These are phyloP conservation scores for Chaetodon trifasciatus DNA, from an alignment of 2,797 vertebrate genomes.

Conservation along the genomic window DNA sequence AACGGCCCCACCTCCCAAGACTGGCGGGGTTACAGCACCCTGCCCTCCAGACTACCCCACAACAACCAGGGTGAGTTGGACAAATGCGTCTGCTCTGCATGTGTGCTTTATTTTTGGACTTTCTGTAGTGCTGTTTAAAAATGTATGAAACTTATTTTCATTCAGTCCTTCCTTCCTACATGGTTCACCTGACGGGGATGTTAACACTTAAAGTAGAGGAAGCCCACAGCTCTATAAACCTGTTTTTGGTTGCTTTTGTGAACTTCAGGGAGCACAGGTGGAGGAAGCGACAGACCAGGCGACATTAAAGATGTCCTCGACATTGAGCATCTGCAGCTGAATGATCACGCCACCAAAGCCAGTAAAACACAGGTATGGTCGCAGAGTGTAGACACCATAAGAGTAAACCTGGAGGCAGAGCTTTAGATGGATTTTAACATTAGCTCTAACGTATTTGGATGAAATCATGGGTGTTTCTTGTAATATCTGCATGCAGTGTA, in stretches of 20 bases:
- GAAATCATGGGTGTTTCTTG: neutral
- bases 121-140: too few relatives aligned
- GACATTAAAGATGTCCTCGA: slow-evolving; percentile 82
- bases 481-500: neutral
- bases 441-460: neutral
- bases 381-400: too few relatives aligned
- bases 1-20: slow-evolving; percentile 73
- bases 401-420: neutral
- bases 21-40: slow-evolving; percentile 83
- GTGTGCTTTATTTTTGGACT: too few relatives aligned
- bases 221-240: slow-evolving; percentile 29
- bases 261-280: slow-evolving; percentile 60
- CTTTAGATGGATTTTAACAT: neutral
- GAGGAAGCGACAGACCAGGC: slow-evolving; percentile 67
- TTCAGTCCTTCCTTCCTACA: too few relatives aligned
- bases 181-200: too few relatives aligned
- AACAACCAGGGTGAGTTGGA: slow-evolving; percentile 79
- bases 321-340: slow-evolving; percentile 81
- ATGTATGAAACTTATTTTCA: too few relatives aligned
- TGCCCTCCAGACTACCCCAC: slow-evolving; percentile 82
- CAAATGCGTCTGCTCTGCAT: neutral
- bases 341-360: slow-evolving; percentile 66
- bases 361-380: slow-evolving; percentile 82
- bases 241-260: neutral
- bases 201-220: slow-evolving; percentile 19